Evolutionary conservation across 2,797 vertebrate genomes (phyloP).

Genomic region (Rhabdomys pumilio): DNA sequence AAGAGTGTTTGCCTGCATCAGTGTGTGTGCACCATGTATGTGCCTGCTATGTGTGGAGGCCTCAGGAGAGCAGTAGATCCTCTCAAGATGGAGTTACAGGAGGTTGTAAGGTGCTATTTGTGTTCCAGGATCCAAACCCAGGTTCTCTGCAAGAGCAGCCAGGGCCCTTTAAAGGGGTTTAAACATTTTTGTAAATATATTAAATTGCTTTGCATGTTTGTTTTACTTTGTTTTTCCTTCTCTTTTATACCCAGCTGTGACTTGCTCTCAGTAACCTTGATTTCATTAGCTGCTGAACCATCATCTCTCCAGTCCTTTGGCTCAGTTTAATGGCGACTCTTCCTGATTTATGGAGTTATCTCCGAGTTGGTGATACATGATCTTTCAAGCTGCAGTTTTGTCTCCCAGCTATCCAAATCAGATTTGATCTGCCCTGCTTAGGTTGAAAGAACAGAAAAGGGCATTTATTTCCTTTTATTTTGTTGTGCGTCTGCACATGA

Average conservation of each 20-base stretch:
- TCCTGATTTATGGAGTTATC: not conserved
- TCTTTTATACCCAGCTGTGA: not conserved
- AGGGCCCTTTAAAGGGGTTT: not conserved
- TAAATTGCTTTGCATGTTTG: not conserved
- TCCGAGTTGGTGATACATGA: not conserved
- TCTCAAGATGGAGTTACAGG: not conserved
- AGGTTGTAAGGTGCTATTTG: not conserved
- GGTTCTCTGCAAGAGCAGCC: not conserved
- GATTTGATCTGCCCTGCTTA: not conserved
- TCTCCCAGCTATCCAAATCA: not conserved
- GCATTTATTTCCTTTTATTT: not conserved
- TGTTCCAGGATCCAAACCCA: not conserved
- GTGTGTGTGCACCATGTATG: not conserved
- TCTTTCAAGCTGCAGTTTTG: not conserved
- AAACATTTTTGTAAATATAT: not conserved
- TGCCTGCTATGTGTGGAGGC: not conserved
- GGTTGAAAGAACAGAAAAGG: not conserved
- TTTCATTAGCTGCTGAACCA: conserved; percentile 32
- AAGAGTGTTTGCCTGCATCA: not conserved
- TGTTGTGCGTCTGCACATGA: not conserved
- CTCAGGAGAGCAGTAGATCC: not conserved
- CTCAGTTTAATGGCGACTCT: not conserved
- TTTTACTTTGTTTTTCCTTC: not conserved
- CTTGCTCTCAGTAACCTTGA: not conserved
- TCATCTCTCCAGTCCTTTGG: too few species aligned